phyloP scores from a whole-genome alignment of 1,140 invertebrate genomes.

The Monomorium pharaonis region DNA sequence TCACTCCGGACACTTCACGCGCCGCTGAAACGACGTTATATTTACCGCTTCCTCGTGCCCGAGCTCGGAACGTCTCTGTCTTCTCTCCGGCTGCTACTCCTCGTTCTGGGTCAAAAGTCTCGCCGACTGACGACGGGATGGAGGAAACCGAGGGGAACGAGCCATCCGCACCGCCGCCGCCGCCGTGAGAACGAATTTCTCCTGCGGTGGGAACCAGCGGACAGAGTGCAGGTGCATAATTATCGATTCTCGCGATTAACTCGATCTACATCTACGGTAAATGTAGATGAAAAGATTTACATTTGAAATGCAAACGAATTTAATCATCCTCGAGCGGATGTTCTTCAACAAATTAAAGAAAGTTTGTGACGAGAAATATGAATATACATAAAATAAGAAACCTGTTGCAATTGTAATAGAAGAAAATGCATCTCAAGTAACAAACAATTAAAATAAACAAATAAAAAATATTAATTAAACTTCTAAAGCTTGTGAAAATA shows the following conservation, averaged over 20 bases:
- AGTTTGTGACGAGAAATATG: neutral
- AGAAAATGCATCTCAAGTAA: neutral
- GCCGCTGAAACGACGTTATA: constrained; percentile 73
- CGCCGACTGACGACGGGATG: constrained; percentile 36
- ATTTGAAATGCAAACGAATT: neutral
- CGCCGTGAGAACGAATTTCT: constrained; percentile 49
- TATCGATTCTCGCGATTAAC: neutral
- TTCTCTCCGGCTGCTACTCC: constrained; percentile 47
- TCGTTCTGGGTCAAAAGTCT: constrained; percentile 77
- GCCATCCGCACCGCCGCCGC: too few relatives aligned
- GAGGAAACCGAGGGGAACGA: constrained; percentile 50
- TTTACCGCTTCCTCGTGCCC: constrained; percentile 76
- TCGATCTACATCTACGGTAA: neutral
- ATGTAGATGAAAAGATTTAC: neutral
- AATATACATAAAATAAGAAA: neutral
- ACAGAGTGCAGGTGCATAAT: neutral
- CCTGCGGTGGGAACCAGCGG: constrained; percentile 8
- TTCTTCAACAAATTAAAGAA: neutral
- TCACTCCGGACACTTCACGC: constrained; percentile 55
- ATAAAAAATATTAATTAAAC: neutral
- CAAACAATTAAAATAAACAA: neutral
- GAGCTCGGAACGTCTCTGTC: constrained; percentile 48
- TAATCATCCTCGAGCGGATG: neutral
- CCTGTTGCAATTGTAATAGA: neutral
- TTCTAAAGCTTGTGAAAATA: neutral